Percentiles rank a stretch among this genome's conserved stretches.
Evolutionary conservation across 1,140 invertebrate species (phyloP).

Genomic region (Leptestheria dahalacensis): DNA sequence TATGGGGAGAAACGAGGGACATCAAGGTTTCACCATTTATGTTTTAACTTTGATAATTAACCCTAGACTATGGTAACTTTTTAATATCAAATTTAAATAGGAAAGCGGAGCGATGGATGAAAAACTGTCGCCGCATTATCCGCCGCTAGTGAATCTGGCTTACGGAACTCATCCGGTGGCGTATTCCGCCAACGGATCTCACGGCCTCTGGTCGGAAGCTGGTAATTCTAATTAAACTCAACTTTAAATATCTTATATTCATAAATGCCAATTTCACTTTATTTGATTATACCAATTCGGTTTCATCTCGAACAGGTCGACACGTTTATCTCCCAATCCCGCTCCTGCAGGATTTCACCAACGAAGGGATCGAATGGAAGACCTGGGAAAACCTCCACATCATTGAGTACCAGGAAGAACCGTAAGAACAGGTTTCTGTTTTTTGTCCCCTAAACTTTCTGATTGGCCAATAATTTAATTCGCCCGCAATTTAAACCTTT

Average conservation of each 20-base stretch:
- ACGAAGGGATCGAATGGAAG: slow-evolving; percentile 18
- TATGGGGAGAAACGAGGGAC: slow-evolving; percentile 13
- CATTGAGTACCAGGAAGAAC: slow-evolving; percentile 1
- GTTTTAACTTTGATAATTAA: too few relatives aligned
- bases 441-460: too few relatives aligned
- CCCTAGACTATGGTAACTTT: too few relatives aligned
- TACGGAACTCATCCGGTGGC: slow-evolving; percentile 18
- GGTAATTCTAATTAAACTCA: slow-evolving; percentile 15
- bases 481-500: too few relatives aligned
- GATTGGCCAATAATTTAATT: too few relatives aligned
- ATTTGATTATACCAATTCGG: too few relatives aligned
- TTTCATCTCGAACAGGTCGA: slow-evolving; percentile 13
- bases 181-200: slow-evolving; percentile 20
- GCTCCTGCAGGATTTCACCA: slow-evolving; percentile 17
- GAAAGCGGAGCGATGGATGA: neutral
- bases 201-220: slow-evolving; percentile 18
- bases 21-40: too few relatives aligned
- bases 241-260: too few relatives aligned
- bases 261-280: too few relatives aligned
- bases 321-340: slow-evolving; percentile 19
- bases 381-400: slow-evolving; percentile 20
- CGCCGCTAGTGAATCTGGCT: slow-evolving; percentile 16
- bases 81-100: too few relatives aligned
- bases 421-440: neutral
- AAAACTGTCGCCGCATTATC: slow-evolving; percentile 14